phyloP scores from a whole-genome alignment of 2,888 invertebrate species.

The Chrysomela aeneicollis region DNA sequence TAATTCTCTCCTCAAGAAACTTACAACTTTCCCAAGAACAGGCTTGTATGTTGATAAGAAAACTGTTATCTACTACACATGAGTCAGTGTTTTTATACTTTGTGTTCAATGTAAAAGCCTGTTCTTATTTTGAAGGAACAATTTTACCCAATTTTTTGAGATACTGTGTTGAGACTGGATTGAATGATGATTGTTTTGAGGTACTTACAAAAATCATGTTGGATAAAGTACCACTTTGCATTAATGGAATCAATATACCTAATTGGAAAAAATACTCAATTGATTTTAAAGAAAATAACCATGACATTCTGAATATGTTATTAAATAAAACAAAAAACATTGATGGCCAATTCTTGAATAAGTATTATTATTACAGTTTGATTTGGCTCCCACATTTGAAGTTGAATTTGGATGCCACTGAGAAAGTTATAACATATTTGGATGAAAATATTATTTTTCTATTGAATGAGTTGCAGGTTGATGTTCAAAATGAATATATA shows the following conservation, averaged over 20 bases:
- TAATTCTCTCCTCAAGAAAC: conserved; percentile 68
- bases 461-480: not conserved
- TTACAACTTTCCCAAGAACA: conserved; percentile 76
- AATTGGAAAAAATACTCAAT: conserved; percentile 75
- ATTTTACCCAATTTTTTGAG: conserved; percentile 74
- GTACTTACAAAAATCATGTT: conserved; percentile 73
- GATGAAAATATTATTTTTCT: conserved; percentile 26
- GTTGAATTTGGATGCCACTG: conserved; percentile 48
- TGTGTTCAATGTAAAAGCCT: conserved; percentile 71
- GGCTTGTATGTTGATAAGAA: conserved; percentile 73
- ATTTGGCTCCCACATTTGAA: conserved; percentile 68
- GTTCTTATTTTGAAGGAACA: conserved; percentile 76
- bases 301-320: conserved; percentile 60
- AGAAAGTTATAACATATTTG: conserved; percentile 50
- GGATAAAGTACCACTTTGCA: conserved; percentile 71
- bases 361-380: conserved; percentile 63
- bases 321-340: conserved; percentile 55
- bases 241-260: conserved; percentile 67
- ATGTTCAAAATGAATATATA: conserved; percentile 12
- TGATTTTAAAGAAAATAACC: conserved; percentile 62
- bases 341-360: conserved; percentile 59
- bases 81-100: conserved; percentile 69
- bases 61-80: conserved; percentile 67
- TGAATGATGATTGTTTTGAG: conserved; percentile 66
- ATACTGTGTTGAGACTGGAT: conserved; percentile 65